Evolutionary conservation across 1,140 invertebrate species (phyloP).

Genomic region (Prorops nasuta): DNA sequence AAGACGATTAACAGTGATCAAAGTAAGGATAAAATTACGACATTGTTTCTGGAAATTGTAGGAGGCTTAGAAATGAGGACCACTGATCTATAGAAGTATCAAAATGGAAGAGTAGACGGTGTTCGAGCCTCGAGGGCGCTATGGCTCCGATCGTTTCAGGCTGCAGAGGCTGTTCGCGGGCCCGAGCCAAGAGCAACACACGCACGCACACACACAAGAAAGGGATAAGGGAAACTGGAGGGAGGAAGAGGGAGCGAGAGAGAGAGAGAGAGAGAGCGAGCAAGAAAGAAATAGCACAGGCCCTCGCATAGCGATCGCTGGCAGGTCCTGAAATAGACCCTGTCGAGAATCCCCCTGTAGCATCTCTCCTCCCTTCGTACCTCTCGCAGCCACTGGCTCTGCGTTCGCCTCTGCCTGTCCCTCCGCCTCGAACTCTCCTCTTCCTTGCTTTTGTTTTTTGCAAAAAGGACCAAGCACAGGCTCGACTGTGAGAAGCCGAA

Average conservation of each 20-base stretch:
- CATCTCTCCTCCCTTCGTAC: constrained; percentile 29
- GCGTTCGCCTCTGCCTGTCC: constrained; percentile 3
- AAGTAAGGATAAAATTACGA: too few species aligned
- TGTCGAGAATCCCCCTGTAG: constrained; percentile 38
- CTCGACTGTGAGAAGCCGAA: constrained; percentile 42
- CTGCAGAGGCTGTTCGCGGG: constrained; percentile 26
- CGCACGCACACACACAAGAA: constrained; percentile 13
- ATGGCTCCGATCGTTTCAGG: constrained; percentile 23
- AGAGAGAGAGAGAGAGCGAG: not conserved
- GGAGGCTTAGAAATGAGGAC: constrained; percentile 23
- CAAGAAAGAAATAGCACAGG: constrained; percentile 21
- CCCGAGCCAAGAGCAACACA: constrained; percentile 24
- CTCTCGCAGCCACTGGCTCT: too few species aligned
- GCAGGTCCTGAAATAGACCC: constrained; percentile 49
- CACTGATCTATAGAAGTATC: constrained; percentile 34
- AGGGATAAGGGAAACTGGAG: not conserved
- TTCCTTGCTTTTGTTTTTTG: constrained; percentile 39
- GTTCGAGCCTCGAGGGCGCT: constrained; percentile 21
- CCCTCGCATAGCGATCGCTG: constrained; percentile 38
- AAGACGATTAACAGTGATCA: too few species aligned
- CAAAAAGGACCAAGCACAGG: constrained; percentile 36
- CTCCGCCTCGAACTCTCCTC: constrained; percentile 6
- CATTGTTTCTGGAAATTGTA: too few species aligned
- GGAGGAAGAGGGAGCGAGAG: constrained; percentile 4
- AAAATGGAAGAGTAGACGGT: constrained; percentile 25